Base-by-base conservation (phyloP, 2,888 invertebrate genomes). In the Conus canariensis region DNA sequence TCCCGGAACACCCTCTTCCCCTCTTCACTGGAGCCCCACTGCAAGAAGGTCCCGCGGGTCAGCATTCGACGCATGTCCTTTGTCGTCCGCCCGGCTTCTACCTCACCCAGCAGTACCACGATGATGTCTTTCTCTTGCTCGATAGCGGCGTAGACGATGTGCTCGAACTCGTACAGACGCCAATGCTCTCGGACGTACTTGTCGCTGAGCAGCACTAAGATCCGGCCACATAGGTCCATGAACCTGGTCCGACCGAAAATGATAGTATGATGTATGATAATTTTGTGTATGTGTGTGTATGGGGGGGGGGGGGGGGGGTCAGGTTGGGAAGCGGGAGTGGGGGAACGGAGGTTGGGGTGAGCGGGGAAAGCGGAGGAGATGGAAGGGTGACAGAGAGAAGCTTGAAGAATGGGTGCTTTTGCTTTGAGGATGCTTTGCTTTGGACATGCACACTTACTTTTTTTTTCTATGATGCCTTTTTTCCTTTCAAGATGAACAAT, bases 61-160 rank as follows among this genome's bases (percentile, higher is more conserved):
- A 88, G 88, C 88, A 88, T 88, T 30, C 88, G 82, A 22, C 64
- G 64, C 88, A 88, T 88, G 83, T 88, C 88, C n/a, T 45, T 88
- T 10, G 88, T 88, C 88, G 83, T 45, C n/a, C 67, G 60, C 12
- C 88, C 88, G 56, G 88, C 67, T 58, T 88, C 60, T 10, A 88
- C 88, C 64, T 88, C 88, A 64, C 60, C 60, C 80, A 83, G 83
- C 67, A 88, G 80, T 56, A 88, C 12, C 9, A 88, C 88, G 82
- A 88, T 83, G 88, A 88, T 45, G 64, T 88, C 88, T 45, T 88
- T 88, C 30, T 82, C 30, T 45, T 88, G 60, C 22, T 88, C 88
- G 56, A 88, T 67, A 59, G 88, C 88, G 59, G 88, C 30, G 82
- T 83, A 88, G 12, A 88, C 30, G 88, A 88, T 88, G 88, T 83